phyloP scores from a whole-genome alignment of 2,113 vertebrate species.

The Syngnathus floridae region DNA sequence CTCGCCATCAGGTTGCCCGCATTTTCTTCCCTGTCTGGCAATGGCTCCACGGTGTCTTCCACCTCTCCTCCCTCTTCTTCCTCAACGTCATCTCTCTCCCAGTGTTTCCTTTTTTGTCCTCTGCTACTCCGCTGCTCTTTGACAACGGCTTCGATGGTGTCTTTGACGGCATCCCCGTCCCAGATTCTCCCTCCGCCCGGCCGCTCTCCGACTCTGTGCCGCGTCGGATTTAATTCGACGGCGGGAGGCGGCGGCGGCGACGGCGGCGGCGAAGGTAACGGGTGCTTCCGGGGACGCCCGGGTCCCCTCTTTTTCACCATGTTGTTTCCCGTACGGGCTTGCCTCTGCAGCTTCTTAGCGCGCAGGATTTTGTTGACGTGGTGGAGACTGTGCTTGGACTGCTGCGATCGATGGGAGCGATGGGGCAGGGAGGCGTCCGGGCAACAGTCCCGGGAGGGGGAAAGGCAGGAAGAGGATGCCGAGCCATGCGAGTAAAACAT shows the following conservation, averaged over 20 bases:
- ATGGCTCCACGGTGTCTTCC: conserved; percentile 33
- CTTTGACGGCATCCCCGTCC: conserved; percentile 80
- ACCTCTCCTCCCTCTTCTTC: conserved; percentile 59
- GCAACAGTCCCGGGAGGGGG: conserved; percentile 56
- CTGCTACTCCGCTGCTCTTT: conserved; percentile 69
- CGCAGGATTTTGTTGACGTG: conserved; percentile 98
- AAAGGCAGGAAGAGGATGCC: conserved; percentile 45
- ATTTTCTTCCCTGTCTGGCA: conserved; percentile 71
- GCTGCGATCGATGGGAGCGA: conserved; percentile 64
- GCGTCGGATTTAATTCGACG: conserved; percentile 32
- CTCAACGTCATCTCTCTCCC: conserved; percentile 52
- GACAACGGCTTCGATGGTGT: conserved; percentile 91
- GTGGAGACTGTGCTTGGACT: conserved; percentile 93
- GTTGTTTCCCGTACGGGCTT: conserved; percentile 98
- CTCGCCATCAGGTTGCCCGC: conserved; percentile 58
- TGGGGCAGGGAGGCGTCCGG: conserved; percentile 55
- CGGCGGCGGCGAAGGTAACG: conserved; percentile 71
- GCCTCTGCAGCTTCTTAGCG: conserved; percentile 95
- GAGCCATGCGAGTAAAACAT: conserved; percentile 60
- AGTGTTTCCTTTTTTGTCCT: conserved; percentile 63
- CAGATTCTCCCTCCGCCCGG: conserved; percentile 56
- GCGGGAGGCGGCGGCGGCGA: conserved; percentile 62
- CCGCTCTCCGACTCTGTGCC: conserved; percentile 41
- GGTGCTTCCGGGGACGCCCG: conserved; percentile 89
- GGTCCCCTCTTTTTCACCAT: conserved; percentile 89